Percentiles rank a stretch among this genome's conserved stretches.
Conservation (phyloP, 2,113 vertebrate genomes). For the Hystrix cristata region DNA sequence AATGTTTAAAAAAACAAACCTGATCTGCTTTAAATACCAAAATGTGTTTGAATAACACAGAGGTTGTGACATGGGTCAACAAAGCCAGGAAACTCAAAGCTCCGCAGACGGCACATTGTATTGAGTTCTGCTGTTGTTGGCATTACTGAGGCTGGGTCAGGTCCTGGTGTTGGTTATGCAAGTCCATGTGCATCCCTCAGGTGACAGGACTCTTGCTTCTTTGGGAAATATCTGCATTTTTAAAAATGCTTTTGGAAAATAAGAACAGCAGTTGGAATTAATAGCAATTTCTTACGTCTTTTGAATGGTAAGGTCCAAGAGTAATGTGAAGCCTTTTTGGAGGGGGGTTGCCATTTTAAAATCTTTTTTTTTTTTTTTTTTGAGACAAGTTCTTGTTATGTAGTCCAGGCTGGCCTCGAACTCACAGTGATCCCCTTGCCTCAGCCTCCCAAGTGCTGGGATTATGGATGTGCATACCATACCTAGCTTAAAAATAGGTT, state of each 20-base stretch:
- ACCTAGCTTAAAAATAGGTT: not conserved
- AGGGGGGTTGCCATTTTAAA: not conserved
- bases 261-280: not conserved
- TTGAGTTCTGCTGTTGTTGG: conserved; percentile 65
- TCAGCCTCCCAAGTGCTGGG: not conserved
- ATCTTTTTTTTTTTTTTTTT: not conserved
- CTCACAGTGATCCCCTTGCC: not conserved
- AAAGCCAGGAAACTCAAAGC: conserved; percentile 71
- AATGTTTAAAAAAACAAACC: conserved; percentile 77
- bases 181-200: conserved; percentile 5
- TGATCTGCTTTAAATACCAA: conserved; percentile 71
- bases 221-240: not conserved
- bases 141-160: not conserved
- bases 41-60: conserved; percentile 71
- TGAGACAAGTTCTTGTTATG: not conserved
- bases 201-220: conserved; percentile 45
- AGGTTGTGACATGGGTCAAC: conserved; percentile 63
- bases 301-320: conserved; percentile 29
- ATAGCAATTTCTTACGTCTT: not conserved
- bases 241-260: conserved; percentile 18
- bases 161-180: conserved; percentile 22
- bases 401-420: not conserved
- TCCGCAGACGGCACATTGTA: not conserved
- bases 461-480: not conserved
- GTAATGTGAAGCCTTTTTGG: not conserved